These are phyloP conservation scores for Sylvilagus floridanus DNA, from an alignment of 2,797 vertebrate genomes.

Conservation along the genomic window DNA sequence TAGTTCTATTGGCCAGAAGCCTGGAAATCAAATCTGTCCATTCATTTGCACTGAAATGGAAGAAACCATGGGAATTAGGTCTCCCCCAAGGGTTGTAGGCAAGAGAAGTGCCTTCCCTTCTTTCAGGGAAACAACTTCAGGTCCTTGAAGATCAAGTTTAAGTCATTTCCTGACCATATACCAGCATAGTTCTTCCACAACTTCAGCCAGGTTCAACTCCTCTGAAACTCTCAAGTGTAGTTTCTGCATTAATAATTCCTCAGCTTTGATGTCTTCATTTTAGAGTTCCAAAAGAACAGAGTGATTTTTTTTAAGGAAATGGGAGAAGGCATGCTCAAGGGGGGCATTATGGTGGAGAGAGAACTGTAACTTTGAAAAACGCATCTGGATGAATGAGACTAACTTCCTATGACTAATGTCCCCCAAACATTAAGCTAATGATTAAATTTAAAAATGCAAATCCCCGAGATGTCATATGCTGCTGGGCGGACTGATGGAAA, in stretches of 20 bases:
- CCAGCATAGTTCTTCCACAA: slow-evolving; percentile 47
- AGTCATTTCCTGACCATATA: slow-evolving; percentile 82
- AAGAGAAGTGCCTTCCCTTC: slow-evolving; percentile 75
- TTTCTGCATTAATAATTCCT: slow-evolving; percentile 79
- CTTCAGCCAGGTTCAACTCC: slow-evolving; percentile 74
- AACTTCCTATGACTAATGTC: slow-evolving; percentile 86
- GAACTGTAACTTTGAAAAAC: slow-evolving; percentile 75
- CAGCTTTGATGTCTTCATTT: slow-evolving; percentile 79
- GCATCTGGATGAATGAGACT: slow-evolving; percentile 80
- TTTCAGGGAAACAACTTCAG: slow-evolving; percentile 80
- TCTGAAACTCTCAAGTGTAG: slow-evolving; percentile 74
- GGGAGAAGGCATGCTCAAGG: slow-evolving; percentile 70
- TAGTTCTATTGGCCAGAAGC: slow-evolving; percentile 64
- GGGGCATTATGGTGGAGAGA: slow-evolving; percentile 59
- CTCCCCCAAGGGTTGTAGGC: slow-evolving; percentile 73
- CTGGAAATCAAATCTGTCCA: slow-evolving; percentile 29
- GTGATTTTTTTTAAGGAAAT: slow-evolving; percentile 75
- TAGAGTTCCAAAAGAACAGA: slow-evolving; percentile 77
- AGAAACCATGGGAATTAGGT: slow-evolving; percentile 71
- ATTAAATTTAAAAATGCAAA: slow-evolving; percentile 89
- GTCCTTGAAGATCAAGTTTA: slow-evolving; percentile 78
- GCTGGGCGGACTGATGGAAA: slow-evolving; percentile 84
- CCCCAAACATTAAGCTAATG: slow-evolving; percentile 87
- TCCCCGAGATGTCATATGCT: slow-evolving; percentile 87
- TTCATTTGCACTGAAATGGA: slow-evolving; percentile 69